phyloP scores from a whole-genome alignment of 1,140 invertebrate genomes.

The Macrotrachela quadricornifera region DNA sequence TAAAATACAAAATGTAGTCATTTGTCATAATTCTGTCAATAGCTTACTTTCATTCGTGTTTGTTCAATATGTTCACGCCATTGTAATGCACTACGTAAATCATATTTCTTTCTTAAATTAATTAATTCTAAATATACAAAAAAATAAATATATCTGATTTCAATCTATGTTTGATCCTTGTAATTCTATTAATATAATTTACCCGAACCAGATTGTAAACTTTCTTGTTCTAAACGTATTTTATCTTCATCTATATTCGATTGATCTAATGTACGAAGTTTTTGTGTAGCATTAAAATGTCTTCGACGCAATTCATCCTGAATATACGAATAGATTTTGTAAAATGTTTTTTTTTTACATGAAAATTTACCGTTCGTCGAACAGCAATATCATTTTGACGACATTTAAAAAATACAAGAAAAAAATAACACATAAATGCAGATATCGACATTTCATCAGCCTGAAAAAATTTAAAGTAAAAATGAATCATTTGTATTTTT shows the following conservation, averaged over 20 bases:
- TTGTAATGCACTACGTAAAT: background rate
- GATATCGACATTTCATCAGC: slow-evolving; percentile 17
- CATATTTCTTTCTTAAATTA: slow-evolving; percentile 17
- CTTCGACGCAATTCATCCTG: background rate
- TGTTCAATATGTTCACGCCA: background rate
- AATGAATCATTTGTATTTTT: too few relatives aligned
- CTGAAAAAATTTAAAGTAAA: slow-evolving; percentile 10
- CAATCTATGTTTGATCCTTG: too few relatives aligned
- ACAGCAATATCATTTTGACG: slow-evolving; percentile 19
- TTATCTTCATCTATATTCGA: too few relatives aligned
- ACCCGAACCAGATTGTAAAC: too few relatives aligned
- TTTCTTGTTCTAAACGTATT: too few relatives aligned
- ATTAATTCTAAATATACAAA: slow-evolving; percentile 22
- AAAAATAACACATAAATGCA: slow-evolving; percentile 23
- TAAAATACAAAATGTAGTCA: too few relatives aligned
- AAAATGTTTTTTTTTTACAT: background rate
- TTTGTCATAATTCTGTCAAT: background rate
- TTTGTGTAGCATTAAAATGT: slow-evolving; percentile 2
- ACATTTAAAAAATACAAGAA: slow-evolving; percentile 27
- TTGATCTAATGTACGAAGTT: slow-evolving; percentile 13
- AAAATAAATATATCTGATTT: slow-evolving; percentile 19
- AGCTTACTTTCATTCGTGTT: background rate
- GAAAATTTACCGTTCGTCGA: slow-evolving; percentile 17
- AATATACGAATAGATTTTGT: slow-evolving; percentile 20
- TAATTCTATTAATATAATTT: background rate